Evolutionary conservation across 1,140 invertebrate genomes (phyloP).

Genomic region (Lucilia sericata): DNA sequence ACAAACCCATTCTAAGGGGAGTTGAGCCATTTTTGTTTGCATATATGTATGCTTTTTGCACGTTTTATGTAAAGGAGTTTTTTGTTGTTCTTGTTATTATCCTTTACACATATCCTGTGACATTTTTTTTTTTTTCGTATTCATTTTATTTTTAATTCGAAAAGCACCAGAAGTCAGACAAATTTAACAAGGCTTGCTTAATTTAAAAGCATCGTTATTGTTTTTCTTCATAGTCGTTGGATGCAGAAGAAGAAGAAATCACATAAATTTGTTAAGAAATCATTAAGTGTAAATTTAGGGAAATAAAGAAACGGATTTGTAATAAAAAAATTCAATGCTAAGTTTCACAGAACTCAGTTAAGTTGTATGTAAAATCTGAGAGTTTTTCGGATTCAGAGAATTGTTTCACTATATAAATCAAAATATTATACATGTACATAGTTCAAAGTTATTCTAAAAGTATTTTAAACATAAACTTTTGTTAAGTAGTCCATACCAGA

Average conservation of each 20-base stretch:
- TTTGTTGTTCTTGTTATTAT: not conserved
- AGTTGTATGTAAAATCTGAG: too few relatives aligned
- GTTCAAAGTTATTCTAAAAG: too few relatives aligned
- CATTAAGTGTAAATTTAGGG: slow-evolving; percentile 16
- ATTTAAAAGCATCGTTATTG: slow-evolving; percentile 11
- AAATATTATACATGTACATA: too few relatives aligned
- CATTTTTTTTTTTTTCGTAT: not conserved
- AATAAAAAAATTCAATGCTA: not conserved
- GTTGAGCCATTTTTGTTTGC: not conserved
- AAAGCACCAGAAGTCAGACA: slow-evolving; percentile 19
- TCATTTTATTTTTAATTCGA: not conserved
- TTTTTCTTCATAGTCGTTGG: not conserved
- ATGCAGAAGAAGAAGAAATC: not conserved
- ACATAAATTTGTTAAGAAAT: not conserved
- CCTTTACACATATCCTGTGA: slow-evolving; percentile 24
- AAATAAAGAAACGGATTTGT: slow-evolving; percentile 1
- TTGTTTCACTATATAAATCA: too few relatives aligned
- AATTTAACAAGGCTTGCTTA: slow-evolving; percentile 24
- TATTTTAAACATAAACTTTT: too few relatives aligned
- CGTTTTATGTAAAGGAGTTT: slow-evolving; percentile 12
- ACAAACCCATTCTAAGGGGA: not conserved
- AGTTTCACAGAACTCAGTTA: not conserved
- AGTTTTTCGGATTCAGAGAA: too few relatives aligned
- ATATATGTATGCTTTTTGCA: not conserved
- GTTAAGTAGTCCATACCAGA: too few relatives aligned